A percentile compares a stretch with the other conserved stretches of the same genome.
Evolutionary conservation across 2,797 vertebrate genomes (phyloP).

Genomic region (Vultur gryphus): DNA sequence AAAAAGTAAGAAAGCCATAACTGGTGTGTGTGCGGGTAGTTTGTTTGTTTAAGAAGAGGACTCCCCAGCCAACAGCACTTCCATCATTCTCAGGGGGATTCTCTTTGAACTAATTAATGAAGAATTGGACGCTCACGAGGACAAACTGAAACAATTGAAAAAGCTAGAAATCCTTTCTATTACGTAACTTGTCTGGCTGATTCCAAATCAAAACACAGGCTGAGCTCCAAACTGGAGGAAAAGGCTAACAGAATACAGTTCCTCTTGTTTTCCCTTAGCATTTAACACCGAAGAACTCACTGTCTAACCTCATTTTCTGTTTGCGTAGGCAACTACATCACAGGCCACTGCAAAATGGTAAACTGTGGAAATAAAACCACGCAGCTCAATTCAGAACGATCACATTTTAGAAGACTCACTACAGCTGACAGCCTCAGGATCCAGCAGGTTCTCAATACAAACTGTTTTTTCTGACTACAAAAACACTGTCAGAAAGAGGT

Average conservation of each 20-base stretch:
- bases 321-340: not conserved
- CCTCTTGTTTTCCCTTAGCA: not conserved
- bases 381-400: not conserved
- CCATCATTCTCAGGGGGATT: not conserved
- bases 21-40: rapidly evolving
- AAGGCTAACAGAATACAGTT: not conserved
- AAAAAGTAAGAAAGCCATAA: not conserved
- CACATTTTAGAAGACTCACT: not conserved
- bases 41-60: not conserved
- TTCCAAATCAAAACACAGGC: constrained; percentile 13
- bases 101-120: not conserved
- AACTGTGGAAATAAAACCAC: not conserved
- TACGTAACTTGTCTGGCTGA: not conserved
- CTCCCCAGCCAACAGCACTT: not conserved
- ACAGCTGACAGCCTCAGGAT: not conserved
- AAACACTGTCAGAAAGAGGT: not conserved
- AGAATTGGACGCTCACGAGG: not conserved
- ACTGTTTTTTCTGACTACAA: not conserved
- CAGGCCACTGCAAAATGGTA: not conserved
- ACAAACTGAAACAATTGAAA: not conserved
- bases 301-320: not conserved
- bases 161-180: constrained; percentile 6
- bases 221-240: not conserved
- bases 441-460: not conserved
- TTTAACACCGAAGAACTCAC: not conserved